Base-by-base conservation (phyloP, 2,888 invertebrate species). In the Drosophila longiperda region DNA sequence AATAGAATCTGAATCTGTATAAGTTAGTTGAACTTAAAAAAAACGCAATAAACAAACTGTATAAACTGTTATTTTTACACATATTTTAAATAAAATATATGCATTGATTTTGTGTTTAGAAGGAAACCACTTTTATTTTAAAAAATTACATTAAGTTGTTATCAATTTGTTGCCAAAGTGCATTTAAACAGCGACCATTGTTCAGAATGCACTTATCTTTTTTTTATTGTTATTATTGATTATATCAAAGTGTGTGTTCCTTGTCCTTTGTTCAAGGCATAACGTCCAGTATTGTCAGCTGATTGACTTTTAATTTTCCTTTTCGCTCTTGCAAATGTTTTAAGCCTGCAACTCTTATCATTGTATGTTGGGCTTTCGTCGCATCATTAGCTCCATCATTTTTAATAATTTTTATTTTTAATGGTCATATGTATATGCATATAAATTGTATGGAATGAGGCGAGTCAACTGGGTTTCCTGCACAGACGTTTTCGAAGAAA, bases 401-500 rank as follows among this genome's bases (percentile, higher is more conserved):
- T 85, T 75, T 84, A 84, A 84, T 87, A 79, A 81, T 86, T 88
- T 87, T 84, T 89, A 85, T 87, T 78, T 87, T 89, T 85, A 89
- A 85, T 89, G 87, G 76, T 73, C 86, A 76, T 84, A 63, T 45
- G 45, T 45, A 45, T 79, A 82, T 82, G 73, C 71, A 75, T 75
- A 77, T 69, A 73, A 81, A 74, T 87, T 84, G 76, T 81, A 79
- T 73, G 63, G 66, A 73, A 81, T 61, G 69, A 63, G 75, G 75
- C 61, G 64, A 79, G 78, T 72, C 85, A 89, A 85, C 89, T 89
- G 84, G 82, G 87, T 84, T 85, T 85, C 84, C 84, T 89, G 84
- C 62, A 69, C 87, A 87, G 84, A 89, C 84, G 78, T 49, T 68
- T 50, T 45, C 49, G 45, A 54, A 58, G 45, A 60, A 75, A 55